phyloP scores from a whole-genome alignment of 2,113 vertebrate species.

The Chascanopsetta lugubris region DNA sequence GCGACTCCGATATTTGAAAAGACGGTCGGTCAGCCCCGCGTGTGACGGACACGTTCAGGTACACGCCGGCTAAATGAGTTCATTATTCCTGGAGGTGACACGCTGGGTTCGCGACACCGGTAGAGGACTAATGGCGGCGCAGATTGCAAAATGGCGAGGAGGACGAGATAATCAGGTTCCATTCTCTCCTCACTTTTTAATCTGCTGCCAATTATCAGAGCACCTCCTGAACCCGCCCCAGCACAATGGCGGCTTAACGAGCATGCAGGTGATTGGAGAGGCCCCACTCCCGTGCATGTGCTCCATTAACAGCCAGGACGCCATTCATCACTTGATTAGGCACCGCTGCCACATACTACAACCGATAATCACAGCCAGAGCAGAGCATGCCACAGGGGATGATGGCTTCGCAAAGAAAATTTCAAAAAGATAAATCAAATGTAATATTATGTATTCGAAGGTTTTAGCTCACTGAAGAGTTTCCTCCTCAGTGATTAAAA shows the following conservation, averaged over 20 bases:
- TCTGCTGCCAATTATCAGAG: constrained; percentile 59
- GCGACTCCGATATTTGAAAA: not conserved
- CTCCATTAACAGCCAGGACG: constrained; percentile 30
- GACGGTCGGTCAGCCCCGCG: not conserved
- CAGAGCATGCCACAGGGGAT: constrained; percentile 10
- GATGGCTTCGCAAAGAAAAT: too few species aligned
- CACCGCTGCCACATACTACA: constrained; percentile 26
- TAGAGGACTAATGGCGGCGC: not conserved
- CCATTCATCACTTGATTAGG: constrained; percentile 49
- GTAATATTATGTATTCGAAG: too few species aligned
- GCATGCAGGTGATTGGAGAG: constrained; percentile 61
- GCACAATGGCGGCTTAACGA: constrained; percentile 67
- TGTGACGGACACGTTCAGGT: not conserved
- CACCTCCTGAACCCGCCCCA: constrained; percentile 51
- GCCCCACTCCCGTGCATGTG: constrained; percentile 11
- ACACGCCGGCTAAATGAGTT: constrained; percentile 25
- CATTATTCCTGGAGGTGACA: constrained; percentile 53
- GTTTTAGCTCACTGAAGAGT: not conserved
- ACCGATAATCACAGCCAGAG: constrained; percentile 26
- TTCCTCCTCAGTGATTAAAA: not conserved
- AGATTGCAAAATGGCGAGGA: constrained; percentile 42
- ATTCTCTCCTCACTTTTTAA: constrained; percentile 54
- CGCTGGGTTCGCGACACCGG: not conserved
- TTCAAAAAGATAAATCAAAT: not conserved
- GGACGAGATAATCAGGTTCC: constrained; percentile 58